A percentile compares a stretch with the other conserved stretches of the same genome.
phyloP scores from a whole-genome alignment of 2,797 vertebrate genomes.

The Miichthys miiuy region DNA sequence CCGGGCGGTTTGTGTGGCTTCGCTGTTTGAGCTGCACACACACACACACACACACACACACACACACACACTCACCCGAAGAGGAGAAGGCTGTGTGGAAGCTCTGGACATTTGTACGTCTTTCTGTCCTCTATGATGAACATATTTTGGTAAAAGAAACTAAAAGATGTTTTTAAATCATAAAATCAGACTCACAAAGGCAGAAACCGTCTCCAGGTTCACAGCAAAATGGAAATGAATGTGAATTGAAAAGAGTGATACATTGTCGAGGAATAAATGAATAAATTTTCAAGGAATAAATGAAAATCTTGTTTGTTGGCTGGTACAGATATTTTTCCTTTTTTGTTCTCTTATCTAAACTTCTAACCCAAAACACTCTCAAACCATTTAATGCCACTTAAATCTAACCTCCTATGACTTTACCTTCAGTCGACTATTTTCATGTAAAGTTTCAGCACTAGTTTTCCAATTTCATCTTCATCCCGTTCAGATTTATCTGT shows the following conservation, averaged over 20 bases:
- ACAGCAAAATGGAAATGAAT: neutral
- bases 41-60: too few relatives aligned
- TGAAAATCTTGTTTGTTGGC: constrained; percentile 12
- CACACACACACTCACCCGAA: constrained; percentile 47
- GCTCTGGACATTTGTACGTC: constrained; percentile 9
- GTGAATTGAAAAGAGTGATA: neutral
- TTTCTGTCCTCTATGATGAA: neutral
- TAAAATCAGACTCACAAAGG: neutral
- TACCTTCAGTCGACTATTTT: neutral
- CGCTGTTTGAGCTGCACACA: constrained; percentile 56
- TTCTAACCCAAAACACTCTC: constrained; percentile 10
- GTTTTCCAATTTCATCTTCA: neutral
- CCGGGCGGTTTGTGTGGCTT: constrained; percentile 75
- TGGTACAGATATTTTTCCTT: neutral
- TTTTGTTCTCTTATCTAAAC: constrained; percentile 1
- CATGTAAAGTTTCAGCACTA: neutral
- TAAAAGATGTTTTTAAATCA: neutral
- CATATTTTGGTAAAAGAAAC: neutral
- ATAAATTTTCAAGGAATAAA: constrained; percentile 30
- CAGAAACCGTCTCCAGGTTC: neutral
- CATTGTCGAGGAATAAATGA: constrained; percentile 23
- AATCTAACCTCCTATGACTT: neutral
- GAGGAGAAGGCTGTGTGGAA: constrained; percentile 39
- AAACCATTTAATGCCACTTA: neutral
- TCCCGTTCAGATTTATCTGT: neutral